Percentiles rank a stretch among this genome's conserved stretches.
phyloP scores from a whole-genome alignment of 2,888 invertebrate species.

The Catotricha subobsoleta region DNA sequence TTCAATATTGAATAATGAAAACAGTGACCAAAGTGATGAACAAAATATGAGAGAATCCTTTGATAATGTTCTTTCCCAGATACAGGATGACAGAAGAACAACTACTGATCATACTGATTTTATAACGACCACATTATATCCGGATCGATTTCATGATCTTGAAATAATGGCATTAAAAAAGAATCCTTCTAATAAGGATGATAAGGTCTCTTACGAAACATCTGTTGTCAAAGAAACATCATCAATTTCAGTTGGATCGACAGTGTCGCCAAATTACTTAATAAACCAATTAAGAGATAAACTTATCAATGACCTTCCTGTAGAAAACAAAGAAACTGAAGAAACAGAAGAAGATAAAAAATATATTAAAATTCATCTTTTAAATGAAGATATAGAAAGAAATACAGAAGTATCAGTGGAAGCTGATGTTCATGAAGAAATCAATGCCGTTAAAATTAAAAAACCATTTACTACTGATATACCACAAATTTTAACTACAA shows the following conservation, averaged over 20 bases:
- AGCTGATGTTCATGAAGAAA: constrained; percentile 2
- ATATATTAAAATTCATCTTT: neutral
- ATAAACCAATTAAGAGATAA: neutral
- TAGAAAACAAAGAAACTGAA: neutral
- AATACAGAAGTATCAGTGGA: constrained; percentile 6
- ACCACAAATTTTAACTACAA: no score
- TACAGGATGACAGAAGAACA: neutral
- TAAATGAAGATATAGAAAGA: neutral
- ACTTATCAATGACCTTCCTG: neutral
- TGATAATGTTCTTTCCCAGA: neutral
- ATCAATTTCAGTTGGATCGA: constrained; percentile 6
- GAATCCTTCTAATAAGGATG: no score
- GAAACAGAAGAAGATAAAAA: neutral
- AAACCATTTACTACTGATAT: no score
- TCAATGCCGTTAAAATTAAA: neutral
- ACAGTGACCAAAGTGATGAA: constrained; percentile 8
- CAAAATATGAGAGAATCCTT: neutral
- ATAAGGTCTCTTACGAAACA: constrained; percentile 8
- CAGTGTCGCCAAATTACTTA: neutral
- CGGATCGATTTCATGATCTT: constrained; percentile 7
- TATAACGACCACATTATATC: constrained; percentile 1
- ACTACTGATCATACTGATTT: constrained; percentile 4
- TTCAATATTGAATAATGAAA: constrained; percentile 18
- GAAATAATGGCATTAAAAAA: constrained; percentile 7
- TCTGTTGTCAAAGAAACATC: constrained; percentile 10